phyloP scores from a whole-genome alignment of 2,113 vertebrate genomes.

The Natator depressus region DNA sequence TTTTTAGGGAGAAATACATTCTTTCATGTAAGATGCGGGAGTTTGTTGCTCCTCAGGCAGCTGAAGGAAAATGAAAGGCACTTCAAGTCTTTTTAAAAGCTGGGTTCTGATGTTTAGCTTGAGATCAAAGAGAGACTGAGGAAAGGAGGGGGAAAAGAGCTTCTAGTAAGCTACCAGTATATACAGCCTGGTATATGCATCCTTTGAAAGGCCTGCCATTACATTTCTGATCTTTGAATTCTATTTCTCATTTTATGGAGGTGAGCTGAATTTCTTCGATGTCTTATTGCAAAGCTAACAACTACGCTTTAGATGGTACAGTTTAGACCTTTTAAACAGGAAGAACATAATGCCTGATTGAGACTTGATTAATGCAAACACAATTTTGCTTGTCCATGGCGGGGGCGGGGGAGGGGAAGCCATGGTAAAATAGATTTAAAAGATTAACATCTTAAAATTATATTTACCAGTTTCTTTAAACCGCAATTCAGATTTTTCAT shows the following conservation, averaged over 20 bases:
- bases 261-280: conserved; percentile 51
- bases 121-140: conserved; percentile 76
- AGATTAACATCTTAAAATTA: conserved; percentile 38
- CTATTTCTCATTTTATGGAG: conserved; percentile 56
- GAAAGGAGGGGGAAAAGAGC: conserved; percentile 55
- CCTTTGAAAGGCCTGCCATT: conserved; percentile 73
- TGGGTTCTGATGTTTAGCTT: conserved; percentile 79
- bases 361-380: not conserved
- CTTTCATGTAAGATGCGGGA: conserved; percentile 74
- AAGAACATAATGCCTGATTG: not conserved
- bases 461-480: conserved; percentile 18
- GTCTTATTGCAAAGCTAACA: conserved; percentile 62
- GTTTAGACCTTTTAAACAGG: not conserved
- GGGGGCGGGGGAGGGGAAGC: not conserved
- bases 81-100: conserved; percentile 79
- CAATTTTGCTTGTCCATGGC: not conserved
- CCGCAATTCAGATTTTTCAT: conserved; percentile 25
- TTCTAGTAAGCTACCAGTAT: conserved; percentile 50
- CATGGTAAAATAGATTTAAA: conserved; percentile 24
- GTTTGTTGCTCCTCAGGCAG: conserved; percentile 76
- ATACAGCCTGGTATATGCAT: not conserved
- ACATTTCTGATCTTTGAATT: conserved; percentile 77
- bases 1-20: conserved; percentile 78
- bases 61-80: conserved; percentile 78
- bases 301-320: conserved; percentile 22